These are phyloP conservation scores for Phaetusa simplex DNA, from an alignment of 2,113 vertebrate genomes.

Conservation along the genomic window DNA sequence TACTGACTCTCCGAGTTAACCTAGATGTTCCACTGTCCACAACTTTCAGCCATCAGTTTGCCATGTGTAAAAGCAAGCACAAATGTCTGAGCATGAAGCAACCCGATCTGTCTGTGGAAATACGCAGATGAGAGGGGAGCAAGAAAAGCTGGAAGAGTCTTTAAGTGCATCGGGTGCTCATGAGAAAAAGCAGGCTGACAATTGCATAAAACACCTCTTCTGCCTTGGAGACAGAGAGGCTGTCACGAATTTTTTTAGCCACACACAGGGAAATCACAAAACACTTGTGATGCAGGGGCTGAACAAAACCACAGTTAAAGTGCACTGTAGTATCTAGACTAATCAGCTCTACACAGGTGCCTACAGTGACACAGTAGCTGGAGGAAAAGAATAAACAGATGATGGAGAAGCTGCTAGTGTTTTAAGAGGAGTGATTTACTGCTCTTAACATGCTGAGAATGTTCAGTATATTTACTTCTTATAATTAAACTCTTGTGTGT, in stretches of 20 bases:
- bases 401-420: not conserved
- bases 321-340: not conserved
- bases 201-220: not conserved
- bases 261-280: not conserved
- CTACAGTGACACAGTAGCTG: not conserved
- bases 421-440: not conserved
- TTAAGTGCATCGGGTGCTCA: not conserved
- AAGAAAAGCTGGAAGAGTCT: not conserved
- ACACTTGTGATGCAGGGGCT: not conserved
- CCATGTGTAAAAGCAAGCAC: not conserved
- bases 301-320: not conserved
- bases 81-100: not conserved
- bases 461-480: not conserved
- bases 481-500: not conserved
- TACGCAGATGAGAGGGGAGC: not conserved
- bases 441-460: not conserved
- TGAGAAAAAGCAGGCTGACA: not conserved
- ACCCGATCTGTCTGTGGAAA: not conserved
- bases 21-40: not conserved
- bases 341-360: not conserved
- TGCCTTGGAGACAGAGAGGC: not conserved
- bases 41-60: not conserved
- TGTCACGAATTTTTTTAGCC: not conserved
- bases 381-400: not conserved
- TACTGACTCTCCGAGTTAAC: not conserved